Conservation (phyloP, 2,888 invertebrate genomes). For the Anarsia innoxiella region DNA sequence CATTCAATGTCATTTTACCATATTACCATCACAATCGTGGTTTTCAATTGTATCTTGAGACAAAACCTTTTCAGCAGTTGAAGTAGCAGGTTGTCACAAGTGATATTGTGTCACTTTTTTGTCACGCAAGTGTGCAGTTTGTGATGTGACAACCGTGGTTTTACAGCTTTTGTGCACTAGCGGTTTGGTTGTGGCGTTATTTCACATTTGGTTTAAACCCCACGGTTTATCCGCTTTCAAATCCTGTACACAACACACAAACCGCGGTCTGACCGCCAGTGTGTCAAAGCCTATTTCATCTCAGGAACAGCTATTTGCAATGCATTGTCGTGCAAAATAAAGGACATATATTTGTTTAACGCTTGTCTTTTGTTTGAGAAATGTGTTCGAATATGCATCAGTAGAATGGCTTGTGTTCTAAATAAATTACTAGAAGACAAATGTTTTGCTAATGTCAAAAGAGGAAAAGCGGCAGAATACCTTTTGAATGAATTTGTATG, state of each 20-base stretch:
- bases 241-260: too few relatives aligned
- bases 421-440: neutral
- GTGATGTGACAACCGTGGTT: conserved; percentile 21
- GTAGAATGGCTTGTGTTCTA: conserved; percentile 1
- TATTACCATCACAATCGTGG: conserved; percentile 29
- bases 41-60: conserved; percentile 21
- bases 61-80: conserved; percentile 18
- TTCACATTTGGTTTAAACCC: too few relatives aligned
- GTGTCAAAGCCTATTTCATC: too few relatives aligned
- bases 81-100: conserved; percentile 10
- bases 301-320: conserved; percentile 23
- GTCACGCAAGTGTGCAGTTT: conserved; percentile 16
- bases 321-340: conserved; percentile 16
- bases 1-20: conserved; percentile 29
- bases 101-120: conserved; percentile 20
- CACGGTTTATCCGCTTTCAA: too few relatives aligned
- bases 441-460: too few relatives aligned
- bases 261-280: too few relatives aligned
- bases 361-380: conserved; percentile 19
- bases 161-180: too few relatives aligned
- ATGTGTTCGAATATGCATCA: conserved; percentile 13
- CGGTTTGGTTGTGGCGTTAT: too few relatives aligned
- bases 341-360: conserved; percentile 20
- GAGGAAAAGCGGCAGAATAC: too few relatives aligned
- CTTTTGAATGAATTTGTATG: too few relatives aligned